Evolutionary conservation across 2,797 vertebrate genomes (phyloP), one percentile per base, ranked within the genome.

Genomic region (Psittacula derbiana): DNA sequence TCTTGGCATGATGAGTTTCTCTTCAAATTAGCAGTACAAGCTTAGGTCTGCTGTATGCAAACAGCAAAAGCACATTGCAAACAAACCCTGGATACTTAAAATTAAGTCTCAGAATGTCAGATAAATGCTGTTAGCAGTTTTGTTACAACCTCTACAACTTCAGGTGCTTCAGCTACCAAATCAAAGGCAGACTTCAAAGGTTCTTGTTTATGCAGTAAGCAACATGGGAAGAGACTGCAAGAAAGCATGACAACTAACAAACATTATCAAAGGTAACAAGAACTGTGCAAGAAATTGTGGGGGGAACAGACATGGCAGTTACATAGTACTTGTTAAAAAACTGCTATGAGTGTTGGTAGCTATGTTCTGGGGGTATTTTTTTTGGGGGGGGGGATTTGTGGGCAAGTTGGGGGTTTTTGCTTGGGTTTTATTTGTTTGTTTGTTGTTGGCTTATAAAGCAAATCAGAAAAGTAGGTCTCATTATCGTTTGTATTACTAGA

Each of bases 131-230:
- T 80, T 83, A 80, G 79, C 60, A 71, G 81, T 73, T 93, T 76
- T 80, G 52, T 71, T 91, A 91, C 91, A 74, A 86, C 41, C 79
- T 74, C 75, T 49, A 44, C 61, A 64, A 53, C 65, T 80, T 64
- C 75, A 91, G 93, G 89, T 89, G 40, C 78, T 85, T 76, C 86
- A 85, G 81, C 55, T 87, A 31, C 72, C 41, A 75, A 93, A 94
- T 89, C 92, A 94, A 94, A 95, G 75, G 79, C 75, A 80, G 52
- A 96, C 91, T 88, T 96, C 93, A 96, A 92, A 95, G 90, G 44
- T 83, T 53, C 57, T 88, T 79, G 38, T 80, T 84, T 94, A 83
- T 65, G 53, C 90, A 89, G 69, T 12, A 49, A 50, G 80, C 27
- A 85, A 67, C 0, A 0, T 3, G 24, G 41, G 28, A 61, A 87